A percentile compares a stretch with the other conserved stretches of the same genome.
phyloP scores from a whole-genome alignment of 2,113 vertebrate genomes.

The Varanus komodoensis region DNA sequence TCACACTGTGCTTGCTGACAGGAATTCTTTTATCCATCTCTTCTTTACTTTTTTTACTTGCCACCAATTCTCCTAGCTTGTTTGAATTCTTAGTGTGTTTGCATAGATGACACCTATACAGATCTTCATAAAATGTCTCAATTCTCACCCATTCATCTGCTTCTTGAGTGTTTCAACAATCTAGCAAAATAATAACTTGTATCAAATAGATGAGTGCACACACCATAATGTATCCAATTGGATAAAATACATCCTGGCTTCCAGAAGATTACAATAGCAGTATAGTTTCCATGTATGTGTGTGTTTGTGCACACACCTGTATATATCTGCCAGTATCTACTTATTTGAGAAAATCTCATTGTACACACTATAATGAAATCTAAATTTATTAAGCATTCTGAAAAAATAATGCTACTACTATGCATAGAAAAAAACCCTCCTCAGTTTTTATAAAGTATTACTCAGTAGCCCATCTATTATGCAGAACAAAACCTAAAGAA shows the following conservation, averaged over 20 bases:
- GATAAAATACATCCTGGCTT: background rate
- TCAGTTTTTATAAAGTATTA: background rate
- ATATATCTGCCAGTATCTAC: background rate
- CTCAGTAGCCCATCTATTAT: slow-evolving; percentile 1
- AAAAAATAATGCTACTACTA: background rate
- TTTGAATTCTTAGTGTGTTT: background rate
- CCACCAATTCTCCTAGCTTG: slow-evolving; percentile 6
- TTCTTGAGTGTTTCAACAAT: slow-evolving; percentile 29
- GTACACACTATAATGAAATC: slow-evolving; percentile 22
- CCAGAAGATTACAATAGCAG: slow-evolving; percentile 11
- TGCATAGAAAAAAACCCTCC: background rate
- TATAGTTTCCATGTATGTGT: background rate
- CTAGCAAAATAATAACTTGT: background rate
- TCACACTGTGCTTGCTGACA: background rate
- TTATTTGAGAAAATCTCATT: slow-evolving; percentile 12
- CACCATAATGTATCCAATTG: background rate
- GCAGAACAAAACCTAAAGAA: slow-evolving; percentile 9
- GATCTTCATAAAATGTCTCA: slow-evolving; percentile 8
- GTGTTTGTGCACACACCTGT: background rate
- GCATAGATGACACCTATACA: background rate
- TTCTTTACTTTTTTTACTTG: background rate
- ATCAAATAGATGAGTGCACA: slow-evolving; percentile 40
- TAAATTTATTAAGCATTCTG: slow-evolving; percentile 10
- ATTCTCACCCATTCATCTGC: slow-evolving; percentile 15
- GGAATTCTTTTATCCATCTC: background rate